A percentile compares a stretch with the other conserved stretches of the same genome.
Conservation (phyloP, 1,140 invertebrate genomes). For the Monomorium pharaonis region DNA sequence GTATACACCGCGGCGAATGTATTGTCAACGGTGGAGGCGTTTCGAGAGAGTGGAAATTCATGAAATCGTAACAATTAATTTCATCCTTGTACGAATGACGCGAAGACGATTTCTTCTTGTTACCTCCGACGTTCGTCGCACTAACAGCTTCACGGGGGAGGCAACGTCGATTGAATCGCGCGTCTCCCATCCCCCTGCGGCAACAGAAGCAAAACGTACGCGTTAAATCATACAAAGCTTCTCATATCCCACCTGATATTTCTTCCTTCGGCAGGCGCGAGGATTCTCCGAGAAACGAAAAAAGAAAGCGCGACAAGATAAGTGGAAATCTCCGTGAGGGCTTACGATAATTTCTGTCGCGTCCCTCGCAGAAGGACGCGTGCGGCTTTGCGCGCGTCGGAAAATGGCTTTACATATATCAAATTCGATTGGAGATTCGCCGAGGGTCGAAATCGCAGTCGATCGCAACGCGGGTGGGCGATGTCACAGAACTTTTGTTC, state of each 20-base stretch:
- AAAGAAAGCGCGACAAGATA: neutral
- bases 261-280: constrained; percentile 5
- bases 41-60: constrained; percentile 5
- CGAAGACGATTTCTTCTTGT: constrained; percentile 36
- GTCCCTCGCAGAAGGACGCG: constrained; percentile 36
- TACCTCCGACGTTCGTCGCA: neutral
- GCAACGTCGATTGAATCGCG: constrained; percentile 44
- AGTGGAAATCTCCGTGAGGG: constrained; percentile 35
- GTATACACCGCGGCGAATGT: neutral
- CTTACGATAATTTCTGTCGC: constrained; percentile 66
- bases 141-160: neutral
- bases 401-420: constrained; percentile 72
- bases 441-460: constrained; percentile 31
- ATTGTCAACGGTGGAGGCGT: constrained; percentile 5
- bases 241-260: constrained; percentile 41
- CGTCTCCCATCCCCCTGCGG: neutral
- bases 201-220: constrained; percentile 38
- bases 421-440: constrained; percentile 62
- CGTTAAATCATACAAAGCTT: constrained; percentile 53
- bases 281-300: neutral
- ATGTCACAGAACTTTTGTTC: constrained; percentile 39
- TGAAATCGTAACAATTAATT: constrained; percentile 56
- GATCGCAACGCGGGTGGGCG: neutral
- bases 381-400: constrained; percentile 31
- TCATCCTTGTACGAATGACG: constrained; percentile 8